Conservation (phyloP, 2,888 invertebrate species). For the Watsonalla cultraria region DNA sequence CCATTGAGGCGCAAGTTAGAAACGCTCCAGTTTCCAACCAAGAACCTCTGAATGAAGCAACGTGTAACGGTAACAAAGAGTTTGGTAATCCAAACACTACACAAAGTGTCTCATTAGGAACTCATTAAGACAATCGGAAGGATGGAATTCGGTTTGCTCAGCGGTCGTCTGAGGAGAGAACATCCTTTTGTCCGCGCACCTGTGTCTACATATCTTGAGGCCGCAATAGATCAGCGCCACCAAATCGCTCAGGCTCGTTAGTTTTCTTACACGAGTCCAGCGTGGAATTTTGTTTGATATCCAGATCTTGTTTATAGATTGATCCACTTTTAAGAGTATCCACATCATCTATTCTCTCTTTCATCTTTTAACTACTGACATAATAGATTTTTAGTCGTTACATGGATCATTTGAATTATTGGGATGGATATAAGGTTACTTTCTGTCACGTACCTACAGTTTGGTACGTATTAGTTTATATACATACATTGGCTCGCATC, state of each 20-base stretch:
- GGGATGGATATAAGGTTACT: too few relatives aligned
- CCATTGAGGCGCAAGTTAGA: background rate
- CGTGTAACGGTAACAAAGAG: conserved; percentile 12
- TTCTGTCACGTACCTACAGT: too few relatives aligned
- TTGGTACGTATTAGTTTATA: too few relatives aligned
- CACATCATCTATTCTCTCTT: too few relatives aligned
- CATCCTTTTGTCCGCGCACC: conserved; percentile 62
- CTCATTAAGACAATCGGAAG: conserved; percentile 45
- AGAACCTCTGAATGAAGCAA: background rate
- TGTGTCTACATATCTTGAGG: conserved; percentile 47
- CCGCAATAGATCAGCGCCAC: conserved; percentile 1
- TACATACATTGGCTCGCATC: too few relatives aligned
- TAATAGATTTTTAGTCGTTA: too few relatives aligned
- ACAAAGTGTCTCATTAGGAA: conserved; percentile 50
- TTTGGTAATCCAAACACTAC: conserved; percentile 34
- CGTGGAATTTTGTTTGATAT: background rate
- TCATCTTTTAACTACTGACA: too few relatives aligned
- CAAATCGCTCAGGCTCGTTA: background rate
- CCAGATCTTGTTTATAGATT: background rate
- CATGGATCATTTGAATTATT: too few relatives aligned
- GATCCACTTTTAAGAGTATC: too few relatives aligned
- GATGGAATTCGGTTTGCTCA: conserved; percentile 61
- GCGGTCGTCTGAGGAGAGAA: conserved; percentile 44
- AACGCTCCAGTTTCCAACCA: background rate
- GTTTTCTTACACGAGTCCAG: background rate